Percentiles rank a stretch among this genome's conserved stretches.
Conservation (phyloP, 2,113 vertebrate genomes). For the Dipodomys spectabilis region DNA sequence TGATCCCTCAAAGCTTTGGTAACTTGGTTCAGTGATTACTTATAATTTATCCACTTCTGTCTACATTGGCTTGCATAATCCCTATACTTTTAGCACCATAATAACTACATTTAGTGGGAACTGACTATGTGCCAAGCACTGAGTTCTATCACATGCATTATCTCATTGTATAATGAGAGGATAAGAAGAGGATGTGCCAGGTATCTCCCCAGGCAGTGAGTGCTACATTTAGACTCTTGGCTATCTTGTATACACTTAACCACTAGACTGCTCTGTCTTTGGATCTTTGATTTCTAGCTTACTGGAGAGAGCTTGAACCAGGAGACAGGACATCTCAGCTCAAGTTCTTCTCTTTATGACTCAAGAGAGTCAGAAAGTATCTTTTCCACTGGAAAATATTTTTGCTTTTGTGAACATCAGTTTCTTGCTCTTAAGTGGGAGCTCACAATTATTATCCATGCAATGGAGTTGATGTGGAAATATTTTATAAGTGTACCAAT, state of each 20-base stretch:
- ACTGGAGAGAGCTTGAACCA: not conserved
- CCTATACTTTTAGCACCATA: not conserved
- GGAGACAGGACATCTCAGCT: not conserved
- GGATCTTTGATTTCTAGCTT: not conserved
- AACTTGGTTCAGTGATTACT: conserved; percentile 1
- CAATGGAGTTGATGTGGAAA: not conserved
- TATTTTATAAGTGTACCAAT: conserved; percentile 14
- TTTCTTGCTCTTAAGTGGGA: conserved; percentile 46
- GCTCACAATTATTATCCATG: not conserved
- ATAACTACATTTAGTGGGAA: conserved; percentile 35
- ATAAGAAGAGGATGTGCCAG: not conserved
- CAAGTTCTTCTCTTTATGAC: not conserved
- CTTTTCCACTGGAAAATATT: not conserved
- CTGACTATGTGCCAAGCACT: not conserved
- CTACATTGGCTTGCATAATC: conserved; percentile 30
- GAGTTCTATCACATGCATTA: not conserved
- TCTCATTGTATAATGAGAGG: not conserved
- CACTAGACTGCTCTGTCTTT: not conserved
- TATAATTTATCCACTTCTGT: not conserved
- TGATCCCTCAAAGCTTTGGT: conserved; percentile 33
- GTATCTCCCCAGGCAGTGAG: not conserved
- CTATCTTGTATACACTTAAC: not conserved
- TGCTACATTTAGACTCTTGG: not conserved
- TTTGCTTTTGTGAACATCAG: not conserved
- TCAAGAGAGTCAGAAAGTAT: too few species aligned